A percentile compares a stretch with the other conserved stretches of the same genome.
Evolutionary conservation across 2,113 vertebrate species (phyloP).

Genomic region (Thunnus maccoyii): DNA sequence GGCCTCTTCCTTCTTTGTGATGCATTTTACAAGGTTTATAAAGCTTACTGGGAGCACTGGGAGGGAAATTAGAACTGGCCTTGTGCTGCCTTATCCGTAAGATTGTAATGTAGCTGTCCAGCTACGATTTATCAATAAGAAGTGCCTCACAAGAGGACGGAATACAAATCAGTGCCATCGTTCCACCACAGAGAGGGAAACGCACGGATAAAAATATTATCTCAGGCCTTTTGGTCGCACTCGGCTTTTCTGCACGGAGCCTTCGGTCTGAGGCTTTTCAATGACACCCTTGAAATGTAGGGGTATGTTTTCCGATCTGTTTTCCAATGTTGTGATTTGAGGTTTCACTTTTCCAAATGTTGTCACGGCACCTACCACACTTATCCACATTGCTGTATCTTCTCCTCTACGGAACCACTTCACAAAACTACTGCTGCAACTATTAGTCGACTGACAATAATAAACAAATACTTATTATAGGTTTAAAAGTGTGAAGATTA

Average conservation of each 20-base stretch:
- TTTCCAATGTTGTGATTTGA: no score
- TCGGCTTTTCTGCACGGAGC: not conserved
- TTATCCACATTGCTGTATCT: no score
- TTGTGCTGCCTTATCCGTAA: constrained; percentile 46
- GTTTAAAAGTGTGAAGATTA: no score
- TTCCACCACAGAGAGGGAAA: not conserved
- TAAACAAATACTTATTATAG: no score
- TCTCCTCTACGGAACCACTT: no score
- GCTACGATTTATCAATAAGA: constrained; percentile 46
- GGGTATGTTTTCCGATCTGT: no score
- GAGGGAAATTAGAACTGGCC: not conserved
- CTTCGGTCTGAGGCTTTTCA: not conserved
- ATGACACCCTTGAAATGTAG: no score
- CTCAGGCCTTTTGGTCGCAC: not conserved
- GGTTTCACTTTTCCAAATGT: no score
- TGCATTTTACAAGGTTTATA: constrained; percentile 18
- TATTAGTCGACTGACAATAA: no score
- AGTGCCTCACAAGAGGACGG: not conserved
- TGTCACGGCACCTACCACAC: no score
- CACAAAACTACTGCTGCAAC: no score
- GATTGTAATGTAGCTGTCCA: constrained; percentile 7
- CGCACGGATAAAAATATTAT: not conserved
- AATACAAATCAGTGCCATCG: not conserved
- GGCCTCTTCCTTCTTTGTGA: not conserved
- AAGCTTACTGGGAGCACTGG: constrained; percentile 15